Conservation (phyloP, 2,888 invertebrate genomes). For the Hermaeophaga mercurialis region DNA sequence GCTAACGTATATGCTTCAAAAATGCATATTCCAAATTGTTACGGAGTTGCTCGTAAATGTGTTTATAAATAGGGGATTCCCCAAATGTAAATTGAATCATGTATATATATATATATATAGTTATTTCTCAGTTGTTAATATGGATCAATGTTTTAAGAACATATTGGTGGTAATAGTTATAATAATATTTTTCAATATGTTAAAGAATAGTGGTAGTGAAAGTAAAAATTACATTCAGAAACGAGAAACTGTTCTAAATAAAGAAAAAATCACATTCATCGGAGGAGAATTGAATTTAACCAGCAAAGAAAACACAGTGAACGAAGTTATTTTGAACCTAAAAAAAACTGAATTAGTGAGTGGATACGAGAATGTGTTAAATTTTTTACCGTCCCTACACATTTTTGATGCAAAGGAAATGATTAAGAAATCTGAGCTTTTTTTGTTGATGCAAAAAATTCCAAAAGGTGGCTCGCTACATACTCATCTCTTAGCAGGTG, state of each 20-base stretch:
- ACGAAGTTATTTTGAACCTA: conserved; percentile 44
- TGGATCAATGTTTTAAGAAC: no score
- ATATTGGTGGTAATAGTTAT: no score
- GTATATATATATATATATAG: no score
- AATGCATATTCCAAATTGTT: no score
- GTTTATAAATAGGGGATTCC: no score
- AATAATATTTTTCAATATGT: no score
- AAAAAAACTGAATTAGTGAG: conserved; percentile 47
- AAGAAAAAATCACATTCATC: conserved; percentile 26
- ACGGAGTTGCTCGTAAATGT: no score
- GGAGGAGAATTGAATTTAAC: conserved; percentile 42
- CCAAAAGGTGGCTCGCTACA: conserved; percentile 80
- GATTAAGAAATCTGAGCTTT: conserved; percentile 69
- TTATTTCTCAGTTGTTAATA: no score
- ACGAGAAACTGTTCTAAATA: conserved; percentile 23
- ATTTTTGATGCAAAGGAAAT: conserved; percentile 66
- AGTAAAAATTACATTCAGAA: conserved; percentile 25
- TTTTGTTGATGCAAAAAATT: conserved; percentile 67
- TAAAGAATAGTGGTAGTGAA: no score
- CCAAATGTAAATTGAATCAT: no score
- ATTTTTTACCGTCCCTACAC: conserved; percentile 68
- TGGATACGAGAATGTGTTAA: conserved; percentile 45
- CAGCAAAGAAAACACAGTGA: conserved; percentile 44
- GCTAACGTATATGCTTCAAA: no score
- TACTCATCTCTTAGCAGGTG: conserved; percentile 69